phyloP scores from a whole-genome alignment of 1,140 invertebrate species.

The Drosophila paulistorum region DNA sequence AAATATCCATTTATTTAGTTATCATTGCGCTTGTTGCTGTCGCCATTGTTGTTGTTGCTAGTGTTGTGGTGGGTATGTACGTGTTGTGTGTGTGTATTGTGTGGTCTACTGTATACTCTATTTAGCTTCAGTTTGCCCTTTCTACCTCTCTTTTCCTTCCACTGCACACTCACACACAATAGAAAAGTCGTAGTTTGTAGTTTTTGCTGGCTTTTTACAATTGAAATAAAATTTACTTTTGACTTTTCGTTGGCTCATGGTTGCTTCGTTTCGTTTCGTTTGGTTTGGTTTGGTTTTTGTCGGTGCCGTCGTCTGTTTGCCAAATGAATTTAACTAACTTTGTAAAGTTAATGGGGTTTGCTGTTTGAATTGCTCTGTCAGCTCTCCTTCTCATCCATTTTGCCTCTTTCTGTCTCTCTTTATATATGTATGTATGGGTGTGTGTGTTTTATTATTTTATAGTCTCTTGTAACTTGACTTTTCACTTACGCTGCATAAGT shows the following conservation, averaged over 20 bases:
- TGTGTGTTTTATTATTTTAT: slow-evolving; percentile 66
- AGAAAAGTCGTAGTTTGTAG: slow-evolving; percentile 35
- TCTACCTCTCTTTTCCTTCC: neutral
- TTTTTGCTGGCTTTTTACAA: slow-evolving; percentile 77
- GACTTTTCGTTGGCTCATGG: slow-evolving; percentile 73
- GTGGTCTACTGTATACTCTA: slow-evolving; percentile 13
- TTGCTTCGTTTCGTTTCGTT: slow-evolving; percentile 27
- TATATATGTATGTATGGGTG: slow-evolving; percentile 26
- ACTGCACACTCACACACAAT: slow-evolving; percentile 41
- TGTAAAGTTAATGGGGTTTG: slow-evolving; percentile 81
- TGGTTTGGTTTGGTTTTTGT: slow-evolving; percentile 36
- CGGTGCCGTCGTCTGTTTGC: slow-evolving; percentile 68
- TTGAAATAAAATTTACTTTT: slow-evolving; percentile 82
- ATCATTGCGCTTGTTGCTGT: slow-evolving; percentile 80
- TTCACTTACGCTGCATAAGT: slow-evolving; percentile 67
- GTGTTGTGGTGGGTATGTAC: slow-evolving; percentile 16
- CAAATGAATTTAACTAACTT: slow-evolving; percentile 82
- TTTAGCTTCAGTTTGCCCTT: too few species aligned
- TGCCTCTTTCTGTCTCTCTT: slow-evolving; percentile 5
- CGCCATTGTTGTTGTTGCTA: slow-evolving; percentile 51
- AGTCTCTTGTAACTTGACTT: slow-evolving; percentile 69
- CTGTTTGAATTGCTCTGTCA: slow-evolving; percentile 69
- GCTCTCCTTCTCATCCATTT: slow-evolving; percentile 13
- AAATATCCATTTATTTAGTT: slow-evolving; percentile 82
- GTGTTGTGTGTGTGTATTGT: slow-evolving; percentile 20